Evolutionary conservation across 1,140 invertebrate species (phyloP), one percentile per base, ranked within the genome.

Genomic region (Oreohelix idahoensis): DNA sequence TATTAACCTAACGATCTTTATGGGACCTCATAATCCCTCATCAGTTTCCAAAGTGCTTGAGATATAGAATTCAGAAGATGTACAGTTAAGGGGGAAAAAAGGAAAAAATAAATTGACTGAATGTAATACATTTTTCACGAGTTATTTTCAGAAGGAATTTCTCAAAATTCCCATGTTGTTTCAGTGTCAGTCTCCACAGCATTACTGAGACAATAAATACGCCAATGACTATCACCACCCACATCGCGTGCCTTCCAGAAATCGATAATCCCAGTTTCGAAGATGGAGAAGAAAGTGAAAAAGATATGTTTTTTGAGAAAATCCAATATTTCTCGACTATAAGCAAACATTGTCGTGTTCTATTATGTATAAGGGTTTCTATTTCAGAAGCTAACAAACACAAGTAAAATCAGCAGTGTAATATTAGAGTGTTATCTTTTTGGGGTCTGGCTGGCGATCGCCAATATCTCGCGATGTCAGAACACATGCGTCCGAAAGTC

Each of bases 401-500:
- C 2, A 58, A 20, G 53, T 5, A 10, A n/a, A 58, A 58, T 20
- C 4, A 5, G 53, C 17, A 4, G 53, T 20, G 53, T 58, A 58
- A 58, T 4, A 20, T 20, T 58, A n/a, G 53, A 15, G 10, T 23
- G 53, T 15, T 45, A 45, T 45, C 15, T 45, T 45, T 45, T 45
- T 45, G 5, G 42, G 42, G 42, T 45, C 5, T 23, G 53, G 10
- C 17, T 15, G 17, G 53, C 26, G 53, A 58, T 58, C 53, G 53
- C 10, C 53, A 58, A 58, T n/a, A 23, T n/a, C 53, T 20, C 2
- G 2, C 23, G 26, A 45, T 26, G 51, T 26, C 29, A 32, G 63
- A 66, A 66, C n/a, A 66, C 63, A 66, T 32, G 63, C 63, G 8
- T 32, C n/a, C n/a, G 63, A 66, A 58, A 66, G 63, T 66, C 63